Percentiles rank a stretch among this genome's conserved stretches.
Evolutionary conservation across 1,140 invertebrate genomes (phyloP).

Genomic region (Pachyrhynchus sulphureomaculatus): DNA sequence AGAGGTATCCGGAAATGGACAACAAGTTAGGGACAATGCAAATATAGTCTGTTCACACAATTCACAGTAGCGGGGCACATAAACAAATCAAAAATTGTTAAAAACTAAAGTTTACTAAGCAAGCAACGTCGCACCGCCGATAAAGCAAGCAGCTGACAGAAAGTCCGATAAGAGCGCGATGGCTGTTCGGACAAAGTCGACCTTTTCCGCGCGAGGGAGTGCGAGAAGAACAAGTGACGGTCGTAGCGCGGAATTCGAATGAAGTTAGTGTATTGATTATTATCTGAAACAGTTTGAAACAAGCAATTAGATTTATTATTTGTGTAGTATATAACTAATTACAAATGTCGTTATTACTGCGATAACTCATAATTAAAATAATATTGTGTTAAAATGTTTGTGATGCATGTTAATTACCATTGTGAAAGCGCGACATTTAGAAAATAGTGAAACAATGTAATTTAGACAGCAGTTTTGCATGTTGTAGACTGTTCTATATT

Average conservation of each 20-base stretch:
- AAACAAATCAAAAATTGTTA: constrained; percentile 20
- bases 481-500: no score
- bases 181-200: background rate
- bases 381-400: no score
- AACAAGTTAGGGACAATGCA: constrained; percentile 8
- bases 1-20: background rate
- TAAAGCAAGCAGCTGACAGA: constrained; percentile 21
- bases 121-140: constrained; percentile 11
- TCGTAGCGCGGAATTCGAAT: constrained; percentile 6
- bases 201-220: constrained; percentile 5
- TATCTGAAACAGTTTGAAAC: constrained; percentile 5
- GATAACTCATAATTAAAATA: no score
- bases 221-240: background rate
- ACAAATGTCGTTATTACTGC: no score
- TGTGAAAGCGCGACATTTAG: no score
- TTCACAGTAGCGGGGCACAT: constrained; percentile 14
- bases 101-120: constrained; percentile 23
- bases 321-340: no score
- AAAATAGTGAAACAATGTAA: no score
- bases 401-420: no score
- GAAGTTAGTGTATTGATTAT: background rate
- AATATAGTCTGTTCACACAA: constrained; percentile 1
- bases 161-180: background rate
- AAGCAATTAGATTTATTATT: no score
- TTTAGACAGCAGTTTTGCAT: no score